These are phyloP conservation scores for Axinella damicornis DNA, from an alignment of 37 sponge, comb jelly and placozoan species.

Conservation along the genomic window DNA sequence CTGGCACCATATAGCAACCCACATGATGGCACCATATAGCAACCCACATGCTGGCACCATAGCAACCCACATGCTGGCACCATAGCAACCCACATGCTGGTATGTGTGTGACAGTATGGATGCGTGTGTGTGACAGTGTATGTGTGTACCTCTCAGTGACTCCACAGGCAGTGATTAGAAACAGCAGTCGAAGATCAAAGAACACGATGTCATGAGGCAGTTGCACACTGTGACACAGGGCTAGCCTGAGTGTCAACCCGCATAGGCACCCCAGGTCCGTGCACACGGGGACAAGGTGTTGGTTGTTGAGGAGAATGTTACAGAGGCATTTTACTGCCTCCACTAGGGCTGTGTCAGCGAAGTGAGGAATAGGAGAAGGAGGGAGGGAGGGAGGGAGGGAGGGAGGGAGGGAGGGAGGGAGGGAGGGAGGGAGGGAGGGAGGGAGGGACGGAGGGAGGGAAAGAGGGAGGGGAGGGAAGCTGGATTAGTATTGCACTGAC, in stretches of 20 bases:
- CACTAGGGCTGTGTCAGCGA: slow-evolving; percentile 39
- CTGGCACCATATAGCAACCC: too few species aligned
- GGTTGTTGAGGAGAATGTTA: slow-evolving; percentile 67
- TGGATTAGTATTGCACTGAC: too few species aligned
- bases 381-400: neutral
- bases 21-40: neutral
- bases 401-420: neutral
- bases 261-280: slow-evolving; percentile 42
- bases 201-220: slow-evolving; percentile 33
- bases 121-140: slow-evolving; percentile 2
- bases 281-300: slow-evolving; percentile 6
- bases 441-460: slow-evolving; percentile 3
- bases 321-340: slow-evolving; percentile 77
- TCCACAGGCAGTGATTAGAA: slow-evolving; percentile 68
- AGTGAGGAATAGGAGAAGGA: slow-evolving; percentile 5
- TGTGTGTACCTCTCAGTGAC: slow-evolving; percentile 44
- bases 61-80: too few species aligned
- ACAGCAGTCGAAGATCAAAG: slow-evolving; percentile 71
- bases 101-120: neutral
- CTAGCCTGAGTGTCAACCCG: slow-evolving; percentile 30
- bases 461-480: neutral
- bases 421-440: slow-evolving; percentile 5
- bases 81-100: too few species aligned
- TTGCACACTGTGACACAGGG: neutral
- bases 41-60: too few species aligned